Base-by-base conservation (phyloP, 2,888 invertebrate genomes). In the Lasioglossum figueresi region DNA sequence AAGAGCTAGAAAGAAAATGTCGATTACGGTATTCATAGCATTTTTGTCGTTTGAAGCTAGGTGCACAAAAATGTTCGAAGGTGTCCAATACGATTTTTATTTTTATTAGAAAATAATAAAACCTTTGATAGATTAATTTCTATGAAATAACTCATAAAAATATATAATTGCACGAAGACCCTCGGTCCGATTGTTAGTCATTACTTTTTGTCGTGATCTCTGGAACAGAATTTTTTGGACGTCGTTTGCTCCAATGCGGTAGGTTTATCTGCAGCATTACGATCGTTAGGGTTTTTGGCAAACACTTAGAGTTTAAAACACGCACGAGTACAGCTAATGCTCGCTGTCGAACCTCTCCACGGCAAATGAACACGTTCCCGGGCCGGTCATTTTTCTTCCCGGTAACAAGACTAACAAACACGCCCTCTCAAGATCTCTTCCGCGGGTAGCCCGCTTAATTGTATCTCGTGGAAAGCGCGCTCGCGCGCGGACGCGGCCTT, bases 361-460 rank as follows among this genome's bases (percentile, higher is more conserved):
- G 31, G 2, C 48, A 75, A 83, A 84, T 83, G 78, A 83, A 83
- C 84, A 83, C 76, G 45, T 84, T 83, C 68, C 23, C 66, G 2
- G 23, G 66, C 2, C 34, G 72, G 75, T 84, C 83, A 85, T 85
- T 85, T 84, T 84, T 85, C 84, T 79, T 85, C 76, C 68, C 74
- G 19, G 40, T 66, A 84, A 80, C 85, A 84, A 84, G 84, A 84
- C 76, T 37, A 79, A 75, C 84, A 84, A 63, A 74, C 76, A 66
- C 79, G 23, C 45, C 56, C 84, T 48, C 79, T 75, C 63, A 85
- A 84, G 78, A 81, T 85, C 76, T 85, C 70, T 40, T 76, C 34
- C 79, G 45, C 27, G 5, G 59, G 48, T 37, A 66, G 77, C 73
- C 48, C 77, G 85, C 81, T 88, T 88, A 89, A 89, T 88, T 85